Evolutionary conservation across 2,888 invertebrate genomes (phyloP).

Genomic region (Selenia dentaria): DNA sequence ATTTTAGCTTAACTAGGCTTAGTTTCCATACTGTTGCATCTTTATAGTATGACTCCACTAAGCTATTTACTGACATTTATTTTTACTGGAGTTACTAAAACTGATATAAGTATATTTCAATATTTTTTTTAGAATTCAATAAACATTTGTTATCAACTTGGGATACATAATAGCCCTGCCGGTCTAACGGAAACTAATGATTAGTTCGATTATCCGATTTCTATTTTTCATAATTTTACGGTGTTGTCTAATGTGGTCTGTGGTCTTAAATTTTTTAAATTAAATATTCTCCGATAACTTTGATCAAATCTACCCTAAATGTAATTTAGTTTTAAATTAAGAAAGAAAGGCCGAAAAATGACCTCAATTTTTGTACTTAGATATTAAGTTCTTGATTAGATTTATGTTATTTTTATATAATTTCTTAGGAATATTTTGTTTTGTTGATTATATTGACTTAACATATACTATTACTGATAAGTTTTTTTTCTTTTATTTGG

Average conservation of each 20-base stretch:
- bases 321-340: constrained; percentile 1
- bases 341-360: neutral
- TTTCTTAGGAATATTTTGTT: constrained; percentile 1
- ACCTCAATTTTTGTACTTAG: constrained; percentile 15
- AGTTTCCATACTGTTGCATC: too few species aligned
- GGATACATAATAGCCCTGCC: too few species aligned
- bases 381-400: neutral
- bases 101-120: too few species aligned
- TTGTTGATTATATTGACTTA: constrained; percentile 8
- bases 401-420: constrained; percentile 4
- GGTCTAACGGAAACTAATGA: too few species aligned
- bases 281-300: neutral
- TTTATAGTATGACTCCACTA: too few species aligned
- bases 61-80: too few species aligned
- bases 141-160: too few species aligned
- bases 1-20: too few species aligned
- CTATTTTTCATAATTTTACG: too few species aligned
- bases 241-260: neutral
- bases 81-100: too few species aligned
- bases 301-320: neutral
- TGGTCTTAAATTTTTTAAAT: neutral
- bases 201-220: too few species aligned
- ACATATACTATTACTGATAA: constrained; percentile 10
- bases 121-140: too few species aligned
- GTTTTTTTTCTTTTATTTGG: neutral